A percentile compares a stretch with the other conserved stretches of the same genome.
Conservation (phyloP, 2,888 invertebrate genomes). For the Scaptomyza flava region DNA sequence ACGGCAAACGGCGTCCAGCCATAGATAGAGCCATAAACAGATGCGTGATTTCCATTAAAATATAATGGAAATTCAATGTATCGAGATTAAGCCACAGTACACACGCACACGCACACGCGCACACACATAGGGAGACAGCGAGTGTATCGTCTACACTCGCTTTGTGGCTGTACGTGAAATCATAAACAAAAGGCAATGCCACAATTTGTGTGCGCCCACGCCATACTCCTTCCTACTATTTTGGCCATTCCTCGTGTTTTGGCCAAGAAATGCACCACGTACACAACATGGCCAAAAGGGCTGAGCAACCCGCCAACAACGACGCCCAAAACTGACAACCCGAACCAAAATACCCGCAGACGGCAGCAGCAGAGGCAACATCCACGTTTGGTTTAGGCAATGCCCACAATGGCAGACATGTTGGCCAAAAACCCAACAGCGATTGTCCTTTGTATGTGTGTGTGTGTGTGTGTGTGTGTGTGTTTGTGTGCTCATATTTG, state of each 20-base stretch:
- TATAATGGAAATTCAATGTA: conserved; percentile 72
- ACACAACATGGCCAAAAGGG: conserved; percentile 39
- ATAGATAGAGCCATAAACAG: conserved; percentile 66
- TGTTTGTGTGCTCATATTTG: conserved; percentile 31
- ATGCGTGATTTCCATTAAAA: conserved; percentile 72
- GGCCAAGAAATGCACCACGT: conserved; percentile 56
- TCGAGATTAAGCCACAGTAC: conserved; percentile 57
- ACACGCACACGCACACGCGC: not conserved
- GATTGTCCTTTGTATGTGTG: conserved; percentile 16
- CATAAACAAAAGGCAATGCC: conserved; percentile 64
- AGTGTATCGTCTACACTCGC: conserved; percentile 13
- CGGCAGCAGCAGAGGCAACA: not conserved
- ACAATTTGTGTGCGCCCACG: conserved; percentile 48
- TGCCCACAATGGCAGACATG: conserved; percentile 31
- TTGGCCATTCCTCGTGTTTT: conserved; percentile 1
- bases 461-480: conserved; percentile 1
- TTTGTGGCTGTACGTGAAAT: conserved; percentile 58
- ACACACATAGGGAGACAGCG: not conserved
- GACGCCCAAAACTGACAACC: conserved; percentile 19
- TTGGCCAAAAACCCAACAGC: conserved; percentile 19
- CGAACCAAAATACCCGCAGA: conserved; percentile 2
- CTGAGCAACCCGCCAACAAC: conserved; percentile 38
- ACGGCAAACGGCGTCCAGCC: conserved; percentile 19
- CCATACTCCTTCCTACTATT: not conserved
- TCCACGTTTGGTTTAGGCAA: conserved; percentile 2